These are phyloP conservation scores for Chironomus striatipennis DNA, from an alignment of 1,140 invertebrate genomes.

Conservation along the genomic window DNA sequence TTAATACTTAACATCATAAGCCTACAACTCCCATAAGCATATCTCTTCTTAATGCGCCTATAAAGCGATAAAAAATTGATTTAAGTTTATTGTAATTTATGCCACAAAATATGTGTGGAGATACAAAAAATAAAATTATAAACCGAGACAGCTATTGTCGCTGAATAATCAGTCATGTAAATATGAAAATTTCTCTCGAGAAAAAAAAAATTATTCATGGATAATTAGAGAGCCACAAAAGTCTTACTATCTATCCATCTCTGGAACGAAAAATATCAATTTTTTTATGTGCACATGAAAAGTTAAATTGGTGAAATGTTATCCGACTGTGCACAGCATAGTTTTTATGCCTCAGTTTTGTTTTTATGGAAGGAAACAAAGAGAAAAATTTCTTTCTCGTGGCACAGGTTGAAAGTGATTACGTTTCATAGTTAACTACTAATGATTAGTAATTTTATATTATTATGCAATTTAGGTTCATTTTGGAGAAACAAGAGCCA, in stretches of 20 bases:
- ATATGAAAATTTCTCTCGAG: neutral
- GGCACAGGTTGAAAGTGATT: neutral
- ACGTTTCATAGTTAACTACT: neutral
- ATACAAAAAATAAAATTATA: too few relatives aligned
- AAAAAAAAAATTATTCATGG: neutral
- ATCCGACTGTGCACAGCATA: too few relatives aligned
- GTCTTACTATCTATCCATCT: too few relatives aligned
- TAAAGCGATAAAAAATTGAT: neutral
- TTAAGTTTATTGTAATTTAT: conserved; percentile 17
- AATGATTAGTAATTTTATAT: neutral
- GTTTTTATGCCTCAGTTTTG: too few relatives aligned
- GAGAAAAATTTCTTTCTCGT: neutral
- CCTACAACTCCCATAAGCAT: too few relatives aligned
- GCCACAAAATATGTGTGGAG: neutral
- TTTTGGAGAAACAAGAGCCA: neutral
- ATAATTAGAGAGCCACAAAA: neutral
- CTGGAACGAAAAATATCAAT: too few relatives aligned
- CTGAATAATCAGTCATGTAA: neutral
- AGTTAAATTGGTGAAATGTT: too few relatives aligned
- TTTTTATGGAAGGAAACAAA: neutral
- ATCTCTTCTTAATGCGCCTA: neutral
- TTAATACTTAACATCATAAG: too few relatives aligned
- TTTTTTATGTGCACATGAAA: too few relatives aligned
- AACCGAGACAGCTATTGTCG: neutral
- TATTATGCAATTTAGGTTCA: conserved; percentile 18